Conservation (phyloP, 1,140 invertebrate species). For the Dendrolimus punctatus region DNA sequence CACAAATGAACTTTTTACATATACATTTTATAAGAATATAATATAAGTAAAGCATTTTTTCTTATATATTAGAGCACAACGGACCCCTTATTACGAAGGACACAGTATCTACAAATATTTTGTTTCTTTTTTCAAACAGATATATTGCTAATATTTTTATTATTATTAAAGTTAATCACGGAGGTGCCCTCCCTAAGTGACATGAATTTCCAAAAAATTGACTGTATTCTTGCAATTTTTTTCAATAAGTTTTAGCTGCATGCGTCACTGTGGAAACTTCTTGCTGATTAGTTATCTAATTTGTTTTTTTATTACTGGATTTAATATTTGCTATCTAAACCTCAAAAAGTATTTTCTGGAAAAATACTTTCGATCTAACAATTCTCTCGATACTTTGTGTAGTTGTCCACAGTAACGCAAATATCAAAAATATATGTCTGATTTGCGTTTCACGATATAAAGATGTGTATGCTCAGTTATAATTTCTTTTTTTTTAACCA, state of each 20-base stretch:
- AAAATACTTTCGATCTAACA: not conserved
- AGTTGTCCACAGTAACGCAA: constrained; percentile 47
- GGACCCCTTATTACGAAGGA: constrained; percentile 48
- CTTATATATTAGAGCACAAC: constrained; percentile 58
- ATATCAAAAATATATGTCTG: constrained; percentile 62
- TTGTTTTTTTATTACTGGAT: constrained; percentile 3
- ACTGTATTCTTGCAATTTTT: constrained; percentile 48
- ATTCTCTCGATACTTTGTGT: too few species aligned
- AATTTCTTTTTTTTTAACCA: constrained; percentile 36
- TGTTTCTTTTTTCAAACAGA: constrained; percentile 50
- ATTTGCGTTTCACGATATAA: constrained; percentile 39
- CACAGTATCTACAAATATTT: constrained; percentile 63
- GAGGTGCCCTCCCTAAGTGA: constrained; percentile 56
- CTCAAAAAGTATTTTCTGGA: not conserved
- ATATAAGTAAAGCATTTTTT: constrained; percentile 70
- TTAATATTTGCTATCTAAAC: constrained; percentile 8
- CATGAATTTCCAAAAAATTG: constrained; percentile 65
- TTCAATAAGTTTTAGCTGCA: constrained; percentile 38
- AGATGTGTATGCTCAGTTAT: constrained; percentile 46
- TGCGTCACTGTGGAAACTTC: constrained; percentile 36
- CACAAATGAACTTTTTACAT: constrained; percentile 55
- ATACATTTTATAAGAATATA: constrained; percentile 72
- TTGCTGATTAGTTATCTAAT: constrained; percentile 2
- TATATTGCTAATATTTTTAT: constrained; percentile 57
- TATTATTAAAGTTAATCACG: constrained; percentile 42